Conservation (phyloP, 2,888 invertebrate species). For the Caenorhabditis virilis region DNA sequence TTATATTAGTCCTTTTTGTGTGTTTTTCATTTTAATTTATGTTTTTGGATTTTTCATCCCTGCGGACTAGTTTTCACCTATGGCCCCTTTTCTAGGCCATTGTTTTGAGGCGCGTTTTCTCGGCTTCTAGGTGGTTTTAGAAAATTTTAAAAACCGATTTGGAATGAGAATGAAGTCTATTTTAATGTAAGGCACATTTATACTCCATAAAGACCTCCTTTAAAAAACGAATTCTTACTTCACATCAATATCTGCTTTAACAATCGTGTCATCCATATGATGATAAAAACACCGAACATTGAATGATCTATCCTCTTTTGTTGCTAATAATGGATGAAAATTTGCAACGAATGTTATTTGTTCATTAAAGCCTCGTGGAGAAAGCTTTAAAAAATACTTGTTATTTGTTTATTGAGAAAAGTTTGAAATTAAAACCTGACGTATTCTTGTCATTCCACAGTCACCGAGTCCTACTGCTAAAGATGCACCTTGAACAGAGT, state of each 20-base stretch:
- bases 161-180: too few species aligned
- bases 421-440: slow-evolving; percentile 45
- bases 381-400: slow-evolving; percentile 40
- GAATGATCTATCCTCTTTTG: slow-evolving; percentile 63
- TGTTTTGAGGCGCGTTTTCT: too few species aligned
- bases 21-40: too few species aligned
- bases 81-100: too few species aligned
- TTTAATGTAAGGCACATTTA: too few species aligned
- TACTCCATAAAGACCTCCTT: not conserved
- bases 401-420: slow-evolving; percentile 1
- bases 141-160: too few species aligned
- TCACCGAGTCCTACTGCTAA: slow-evolving; percentile 57
- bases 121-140: too few species aligned
- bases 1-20: too few species aligned
- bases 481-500: slow-evolving; percentile 45
- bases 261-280: slow-evolving; percentile 46
- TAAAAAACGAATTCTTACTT: slow-evolving; percentile 29
- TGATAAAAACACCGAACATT: slow-evolving; percentile 64
- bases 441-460: slow-evolving; percentile 63
- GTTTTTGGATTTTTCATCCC: too few species aligned
- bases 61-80: too few species aligned
- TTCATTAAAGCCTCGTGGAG: slow-evolving; percentile 58
- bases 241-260: slow-evolving; percentile 48
- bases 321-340: slow-evolving; percentile 64
- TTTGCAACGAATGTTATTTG: slow-evolving; percentile 57